phyloP scores from a whole-genome alignment of 2,113 vertebrate species.

The Cephalopholis sonnerati region DNA sequence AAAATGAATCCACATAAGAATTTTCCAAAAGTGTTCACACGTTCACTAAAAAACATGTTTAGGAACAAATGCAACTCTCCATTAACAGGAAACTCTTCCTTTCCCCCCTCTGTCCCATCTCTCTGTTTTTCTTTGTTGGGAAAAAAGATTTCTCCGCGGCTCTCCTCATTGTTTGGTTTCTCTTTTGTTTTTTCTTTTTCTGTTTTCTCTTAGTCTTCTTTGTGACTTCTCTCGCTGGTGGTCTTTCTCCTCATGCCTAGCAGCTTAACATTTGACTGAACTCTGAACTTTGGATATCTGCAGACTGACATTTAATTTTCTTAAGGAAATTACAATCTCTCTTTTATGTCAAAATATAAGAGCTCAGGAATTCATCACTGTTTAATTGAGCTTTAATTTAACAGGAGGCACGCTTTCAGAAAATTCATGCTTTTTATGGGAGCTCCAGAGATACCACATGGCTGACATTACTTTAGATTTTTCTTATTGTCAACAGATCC shows the following conservation, averaged over 20 bases:
- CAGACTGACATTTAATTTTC: neutral
- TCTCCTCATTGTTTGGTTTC: neutral
- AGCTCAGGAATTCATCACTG: neutral
- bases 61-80: neutral
- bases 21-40: neutral
- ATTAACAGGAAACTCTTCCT: neutral
- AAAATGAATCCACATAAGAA: neutral
- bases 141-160: neutral
- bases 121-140: neutral
- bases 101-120: neutral
- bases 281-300: neutral
- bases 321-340: neutral
- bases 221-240: conserved; percentile 3
- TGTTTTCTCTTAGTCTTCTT: neutral
- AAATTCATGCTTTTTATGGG: neutral
- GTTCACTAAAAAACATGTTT: neutral
- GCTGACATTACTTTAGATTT: too few species aligned
- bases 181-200: neutral
- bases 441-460: neutral
- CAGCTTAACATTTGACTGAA: neutral
- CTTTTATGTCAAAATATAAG: neutral
- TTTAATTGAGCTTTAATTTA: neutral
- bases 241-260: neutral
- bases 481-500: neutral
- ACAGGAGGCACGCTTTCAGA: neutral